phyloP scores from a whole-genome alignment of 1,140 invertebrate genomes.

The Brachionus manjavacas region DNA sequence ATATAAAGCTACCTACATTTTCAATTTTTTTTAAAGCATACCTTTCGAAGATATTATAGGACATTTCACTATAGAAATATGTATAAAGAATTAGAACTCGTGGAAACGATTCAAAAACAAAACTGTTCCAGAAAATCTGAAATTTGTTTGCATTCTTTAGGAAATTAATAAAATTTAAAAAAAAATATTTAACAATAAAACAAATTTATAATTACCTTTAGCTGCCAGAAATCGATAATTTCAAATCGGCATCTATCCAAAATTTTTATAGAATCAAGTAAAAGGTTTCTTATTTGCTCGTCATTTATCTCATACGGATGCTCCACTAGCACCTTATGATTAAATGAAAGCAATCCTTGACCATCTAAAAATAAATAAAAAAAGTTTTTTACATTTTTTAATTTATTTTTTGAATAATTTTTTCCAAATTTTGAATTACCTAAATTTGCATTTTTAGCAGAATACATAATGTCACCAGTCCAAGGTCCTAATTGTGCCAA shows the following conservation, averaged over 20 bases:
- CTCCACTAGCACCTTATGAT: background rate
- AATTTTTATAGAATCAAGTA: conserved; percentile 25
- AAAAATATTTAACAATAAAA: background rate
- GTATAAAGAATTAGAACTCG: background rate
- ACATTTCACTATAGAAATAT: background rate
- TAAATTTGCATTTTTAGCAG: background rate
- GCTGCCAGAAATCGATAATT: background rate
- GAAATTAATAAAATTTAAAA: background rate
- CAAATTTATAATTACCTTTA: background rate
- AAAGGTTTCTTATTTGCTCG: background rate
- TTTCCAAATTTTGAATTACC: background rate
- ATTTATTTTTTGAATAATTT: too few species aligned
- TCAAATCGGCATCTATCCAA: background rate
- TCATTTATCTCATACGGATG: background rate
- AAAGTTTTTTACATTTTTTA: background rate
- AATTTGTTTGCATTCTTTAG: background rate
- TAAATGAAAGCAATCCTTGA: background rate
- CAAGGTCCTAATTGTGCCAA: conserved; percentile 22
- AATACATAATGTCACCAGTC: background rate
- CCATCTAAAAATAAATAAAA: background rate
- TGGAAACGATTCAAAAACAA: conserved; percentile 18
- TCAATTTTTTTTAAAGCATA: background rate
- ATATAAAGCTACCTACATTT: background rate
- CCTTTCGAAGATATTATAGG: background rate
- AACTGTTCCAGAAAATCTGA: background rate